phyloP scores from a whole-genome alignment of 2,888 invertebrate genomes.

The Bedellia somnulentella region DNA sequence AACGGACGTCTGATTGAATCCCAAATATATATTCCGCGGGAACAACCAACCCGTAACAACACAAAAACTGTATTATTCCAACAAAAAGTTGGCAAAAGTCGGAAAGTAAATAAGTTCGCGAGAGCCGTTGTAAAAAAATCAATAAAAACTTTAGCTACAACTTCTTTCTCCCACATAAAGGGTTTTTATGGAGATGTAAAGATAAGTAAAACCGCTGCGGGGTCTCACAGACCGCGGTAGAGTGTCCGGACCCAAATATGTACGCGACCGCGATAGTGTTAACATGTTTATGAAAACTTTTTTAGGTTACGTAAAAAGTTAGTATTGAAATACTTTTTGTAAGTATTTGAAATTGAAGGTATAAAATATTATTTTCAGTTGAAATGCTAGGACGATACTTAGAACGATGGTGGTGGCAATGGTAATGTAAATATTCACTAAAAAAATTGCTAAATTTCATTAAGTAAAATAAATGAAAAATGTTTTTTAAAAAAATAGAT shows the following conservation, averaged over 20 bases:
- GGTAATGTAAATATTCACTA: no score
- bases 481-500: no score
- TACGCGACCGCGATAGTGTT: neutral
- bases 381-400: no score
- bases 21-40: neutral
- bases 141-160: slow-evolving; percentile 1
- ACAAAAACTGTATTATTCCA: neutral
- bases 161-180: slow-evolving; percentile 1
- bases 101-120: slow-evolving; percentile 1
- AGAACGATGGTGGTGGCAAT: no score
- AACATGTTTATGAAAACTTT: no score
- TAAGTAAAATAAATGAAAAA: no score
- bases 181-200: slow-evolving; percentile 4
- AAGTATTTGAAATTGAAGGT: no score
- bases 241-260: neutral
- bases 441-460: no score
- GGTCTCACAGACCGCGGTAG: slow-evolving; percentile 3
- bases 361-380: no score
- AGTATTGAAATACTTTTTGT: no score
- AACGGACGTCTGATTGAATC: neutral
- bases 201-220: no score
- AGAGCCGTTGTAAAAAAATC: neutral
- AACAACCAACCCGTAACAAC: neutral
- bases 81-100: slow-evolving; percentile 1
- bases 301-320: no score